phyloP scores from a whole-genome alignment of 2,888 invertebrate species.

The Nymphalis c-album region DNA sequence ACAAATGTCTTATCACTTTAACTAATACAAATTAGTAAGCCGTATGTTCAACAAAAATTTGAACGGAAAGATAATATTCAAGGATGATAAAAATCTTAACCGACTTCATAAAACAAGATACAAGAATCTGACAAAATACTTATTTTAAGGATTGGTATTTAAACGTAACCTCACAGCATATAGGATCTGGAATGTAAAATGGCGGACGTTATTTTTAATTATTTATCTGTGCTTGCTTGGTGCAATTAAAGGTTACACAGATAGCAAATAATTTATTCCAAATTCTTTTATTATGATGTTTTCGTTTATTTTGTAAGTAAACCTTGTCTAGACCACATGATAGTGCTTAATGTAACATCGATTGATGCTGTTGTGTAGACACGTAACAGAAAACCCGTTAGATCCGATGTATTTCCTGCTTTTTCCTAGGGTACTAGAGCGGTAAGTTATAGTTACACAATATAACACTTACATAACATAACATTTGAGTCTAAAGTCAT shows the following conservation, averaged over 20 bases:
- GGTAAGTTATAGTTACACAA: conserved; percentile 27
- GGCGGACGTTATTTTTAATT: not conserved
- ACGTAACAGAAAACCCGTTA: conserved; percentile 33
- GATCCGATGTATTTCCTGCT: conserved; percentile 39
- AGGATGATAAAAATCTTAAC: too few species aligned
- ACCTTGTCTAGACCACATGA: not conserved
- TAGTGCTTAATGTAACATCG: conserved; percentile 3
- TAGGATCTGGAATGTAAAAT: not conserved
- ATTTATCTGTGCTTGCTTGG: not conserved
- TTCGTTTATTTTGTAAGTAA: not conserved
- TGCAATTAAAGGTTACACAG: too few species aligned
- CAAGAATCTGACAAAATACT: too few species aligned
- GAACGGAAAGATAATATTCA: too few species aligned
- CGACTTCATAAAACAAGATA: too few species aligned
- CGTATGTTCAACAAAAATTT: too few species aligned
- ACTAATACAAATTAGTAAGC: too few species aligned
- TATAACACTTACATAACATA: conserved; percentile 21
- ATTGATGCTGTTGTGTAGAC: conserved; percentile 1
- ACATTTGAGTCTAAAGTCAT: conserved; percentile 2
- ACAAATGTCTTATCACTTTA: too few species aligned
- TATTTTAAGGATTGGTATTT: not conserved
- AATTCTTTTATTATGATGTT: not conserved
- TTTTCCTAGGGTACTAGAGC: conserved; percentile 43
- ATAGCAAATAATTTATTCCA: too few species aligned
- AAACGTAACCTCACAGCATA: not conserved